phyloP scores from a whole-genome alignment of 2,113 vertebrate species.

The Emydocephalus ijimae region DNA sequence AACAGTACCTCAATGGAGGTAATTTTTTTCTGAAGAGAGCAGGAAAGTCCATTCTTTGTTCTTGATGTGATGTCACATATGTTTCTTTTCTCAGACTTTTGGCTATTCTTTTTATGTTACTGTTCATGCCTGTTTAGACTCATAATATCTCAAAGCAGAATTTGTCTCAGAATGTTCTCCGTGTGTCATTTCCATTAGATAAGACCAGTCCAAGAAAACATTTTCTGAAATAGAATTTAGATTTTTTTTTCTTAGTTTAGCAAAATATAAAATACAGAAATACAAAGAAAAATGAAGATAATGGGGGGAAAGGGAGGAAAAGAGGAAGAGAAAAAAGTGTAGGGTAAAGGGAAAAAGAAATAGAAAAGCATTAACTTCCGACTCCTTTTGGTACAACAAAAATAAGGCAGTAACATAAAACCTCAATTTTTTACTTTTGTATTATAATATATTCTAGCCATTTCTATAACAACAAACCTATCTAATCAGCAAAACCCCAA shows the following conservation, averaged over 20 bases:
- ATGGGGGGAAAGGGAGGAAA: neutral
- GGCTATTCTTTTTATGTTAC: neutral
- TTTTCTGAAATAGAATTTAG: neutral
- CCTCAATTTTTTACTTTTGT: neutral
- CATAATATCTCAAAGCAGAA: neutral
- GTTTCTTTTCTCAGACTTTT: neutral
- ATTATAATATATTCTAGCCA: neutral
- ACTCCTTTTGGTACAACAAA: neutral
- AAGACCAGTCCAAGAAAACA: neutral
- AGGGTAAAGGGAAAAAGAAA: neutral
- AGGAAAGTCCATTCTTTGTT: neutral
- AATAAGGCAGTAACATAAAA: neutral
- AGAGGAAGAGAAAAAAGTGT: neutral
- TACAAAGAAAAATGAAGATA: too few relatives aligned
- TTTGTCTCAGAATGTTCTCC: neutral
- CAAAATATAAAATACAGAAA: neutral
- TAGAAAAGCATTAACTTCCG: neutral
- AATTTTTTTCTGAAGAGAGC: neutral
- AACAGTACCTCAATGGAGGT: neutral
- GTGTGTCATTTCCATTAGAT: neutral
- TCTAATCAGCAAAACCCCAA: neutral
- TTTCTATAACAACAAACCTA: neutral
- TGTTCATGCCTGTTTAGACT: neutral
- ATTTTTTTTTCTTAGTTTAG: neutral
- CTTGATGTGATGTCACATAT: neutral